Percentiles rank a stretch among this genome's conserved stretches.
Evolutionary conservation across 2,113 vertebrate genomes (phyloP).

Genomic region (Forbesichthys agassizii): DNA sequence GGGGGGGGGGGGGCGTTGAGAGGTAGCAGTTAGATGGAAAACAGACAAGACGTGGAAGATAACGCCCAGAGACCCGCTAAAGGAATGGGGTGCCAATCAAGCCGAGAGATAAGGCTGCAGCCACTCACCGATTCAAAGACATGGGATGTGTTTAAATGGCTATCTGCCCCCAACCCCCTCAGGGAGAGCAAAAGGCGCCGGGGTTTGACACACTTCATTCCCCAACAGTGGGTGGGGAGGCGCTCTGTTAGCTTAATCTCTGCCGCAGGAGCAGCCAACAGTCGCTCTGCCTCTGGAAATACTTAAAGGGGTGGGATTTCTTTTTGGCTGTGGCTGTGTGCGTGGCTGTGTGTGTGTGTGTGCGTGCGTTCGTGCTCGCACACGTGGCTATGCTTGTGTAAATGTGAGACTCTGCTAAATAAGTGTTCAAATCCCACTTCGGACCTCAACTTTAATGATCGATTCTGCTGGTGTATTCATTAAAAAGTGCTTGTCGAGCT

Average conservation of each 20-base stretch:
- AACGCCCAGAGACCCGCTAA: neutral
- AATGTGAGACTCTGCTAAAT: neutral
- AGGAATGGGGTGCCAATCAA: slow-evolving; percentile 35
- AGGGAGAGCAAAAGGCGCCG: slow-evolving; percentile 60
- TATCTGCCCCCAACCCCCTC: slow-evolving; percentile 40
- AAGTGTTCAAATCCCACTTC: neutral
- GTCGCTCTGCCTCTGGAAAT: slow-evolving; percentile 61
- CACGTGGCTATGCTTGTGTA: neutral
- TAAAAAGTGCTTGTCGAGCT: too few species aligned
- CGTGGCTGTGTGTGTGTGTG: too few species aligned
- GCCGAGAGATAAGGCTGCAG: slow-evolving; percentile 37
- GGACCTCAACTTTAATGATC: too few species aligned
- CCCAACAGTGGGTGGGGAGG: slow-evolving; percentile 62
- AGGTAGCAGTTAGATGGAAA: slow-evolving; percentile 3
- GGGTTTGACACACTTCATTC: slow-evolving; percentile 69
- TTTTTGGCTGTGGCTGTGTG: slow-evolving; percentile 14
- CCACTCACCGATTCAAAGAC: slow-evolving; percentile 55
- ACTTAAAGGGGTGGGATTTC: slow-evolving; percentile 37
- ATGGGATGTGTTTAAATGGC: slow-evolving; percentile 59
- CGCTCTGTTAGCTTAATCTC: slow-evolving; percentile 68
- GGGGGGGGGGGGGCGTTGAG: too few species aligned
- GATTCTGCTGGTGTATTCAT: too few species aligned
- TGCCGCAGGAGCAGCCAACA: slow-evolving; percentile 64
- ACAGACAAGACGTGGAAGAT: neutral
- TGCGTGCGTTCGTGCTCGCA: too few species aligned